A percentile compares a stretch with the other conserved stretches of the same genome.
phyloP scores from a whole-genome alignment of 2,888 invertebrate genomes.

The Napeogenes sylphis region DNA sequence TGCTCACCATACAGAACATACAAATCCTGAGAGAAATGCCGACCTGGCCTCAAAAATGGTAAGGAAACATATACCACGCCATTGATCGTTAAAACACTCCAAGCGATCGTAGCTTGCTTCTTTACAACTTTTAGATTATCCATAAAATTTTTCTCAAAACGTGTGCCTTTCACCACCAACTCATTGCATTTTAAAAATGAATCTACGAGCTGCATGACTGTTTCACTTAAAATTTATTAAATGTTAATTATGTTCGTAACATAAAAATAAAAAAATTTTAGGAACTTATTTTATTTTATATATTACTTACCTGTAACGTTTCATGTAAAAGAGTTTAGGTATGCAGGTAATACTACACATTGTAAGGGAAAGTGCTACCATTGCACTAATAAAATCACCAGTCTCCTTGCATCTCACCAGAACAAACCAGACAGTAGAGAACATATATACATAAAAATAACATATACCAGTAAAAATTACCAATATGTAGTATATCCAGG shows the following conservation, averaged over 20 bases:
- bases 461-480: slow-evolving; percentile 40
- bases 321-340: slow-evolving; percentile 45
- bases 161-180: slow-evolving; percentile 33
- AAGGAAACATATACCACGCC: slow-evolving; percentile 40
- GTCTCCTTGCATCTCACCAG: slow-evolving; percentile 40
- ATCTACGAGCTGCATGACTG: slow-evolving; percentile 40
- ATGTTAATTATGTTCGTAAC: background rate
- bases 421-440: slow-evolving; percentile 47
- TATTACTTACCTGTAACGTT: slow-evolving; percentile 39
- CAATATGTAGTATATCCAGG: slow-evolving; percentile 46
- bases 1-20: slow-evolving; percentile 42
- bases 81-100: slow-evolving; percentile 45
- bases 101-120: slow-evolving; percentile 47
- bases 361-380: slow-evolving; percentile 44
- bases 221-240: slow-evolving; percentile 34
- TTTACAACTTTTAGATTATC: slow-evolving; percentile 44
- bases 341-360: slow-evolving; percentile 44
- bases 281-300: too few relatives aligned
- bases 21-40: slow-evolving; percentile 44
- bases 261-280: background rate
- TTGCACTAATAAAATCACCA: slow-evolving; percentile 38
- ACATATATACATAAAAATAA: slow-evolving; percentile 48
- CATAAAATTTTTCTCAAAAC: slow-evolving; percentile 45
- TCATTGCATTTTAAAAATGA: slow-evolving; percentile 41
- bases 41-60: slow-evolving; percentile 45